These are phyloP conservation scores for Noctua janthina DNA, from an alignment of 2,888 invertebrate species.

Conservation along the genomic window DNA sequence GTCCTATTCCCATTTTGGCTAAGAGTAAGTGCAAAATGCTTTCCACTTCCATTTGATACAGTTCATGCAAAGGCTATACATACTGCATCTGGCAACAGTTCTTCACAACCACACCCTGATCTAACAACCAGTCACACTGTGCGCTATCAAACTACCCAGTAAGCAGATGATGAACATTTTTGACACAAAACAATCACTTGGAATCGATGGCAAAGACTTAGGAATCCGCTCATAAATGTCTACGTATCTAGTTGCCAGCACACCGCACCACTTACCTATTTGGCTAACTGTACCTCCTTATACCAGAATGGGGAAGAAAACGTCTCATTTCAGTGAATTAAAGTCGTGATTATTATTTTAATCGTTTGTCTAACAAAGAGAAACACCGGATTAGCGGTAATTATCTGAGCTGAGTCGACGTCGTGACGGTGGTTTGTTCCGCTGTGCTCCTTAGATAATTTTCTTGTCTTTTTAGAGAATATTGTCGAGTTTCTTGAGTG, in stretches of 20 bases:
- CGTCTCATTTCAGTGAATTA: slow-evolving; percentile 81
- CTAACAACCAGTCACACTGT: no score
- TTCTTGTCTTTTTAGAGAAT: slow-evolving; percentile 34
- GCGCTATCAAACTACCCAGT: no score
- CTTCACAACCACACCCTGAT: no score
- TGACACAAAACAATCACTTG: no score
- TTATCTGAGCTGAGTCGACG: slow-evolving; percentile 74
- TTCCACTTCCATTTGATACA: not conserved
- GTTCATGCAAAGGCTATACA: no score
- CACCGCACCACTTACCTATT: slow-evolving; percentile 11
- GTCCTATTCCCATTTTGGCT: not conserved
- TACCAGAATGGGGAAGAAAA: slow-evolving; percentile 74
- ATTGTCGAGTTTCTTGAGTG: slow-evolving; percentile 23
- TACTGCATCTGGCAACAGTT: no score
- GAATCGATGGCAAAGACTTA: no score
- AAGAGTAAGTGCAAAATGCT: fast-evolving
- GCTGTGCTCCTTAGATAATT: slow-evolving; percentile 54
- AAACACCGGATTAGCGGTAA: slow-evolving; percentile 82
- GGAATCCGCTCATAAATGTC: no score
- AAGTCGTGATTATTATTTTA: slow-evolving; percentile 88
- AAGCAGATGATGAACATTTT: no score
- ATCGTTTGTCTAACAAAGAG: slow-evolving; percentile 85
- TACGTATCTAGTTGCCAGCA: not conserved
- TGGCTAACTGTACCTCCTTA: slow-evolving; percentile 59
- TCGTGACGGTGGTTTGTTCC: slow-evolving; percentile 71